These are phyloP conservation scores for Norana najaformis DNA, from an alignment of 2,888 invertebrate species.

Conservation along the genomic window DNA sequence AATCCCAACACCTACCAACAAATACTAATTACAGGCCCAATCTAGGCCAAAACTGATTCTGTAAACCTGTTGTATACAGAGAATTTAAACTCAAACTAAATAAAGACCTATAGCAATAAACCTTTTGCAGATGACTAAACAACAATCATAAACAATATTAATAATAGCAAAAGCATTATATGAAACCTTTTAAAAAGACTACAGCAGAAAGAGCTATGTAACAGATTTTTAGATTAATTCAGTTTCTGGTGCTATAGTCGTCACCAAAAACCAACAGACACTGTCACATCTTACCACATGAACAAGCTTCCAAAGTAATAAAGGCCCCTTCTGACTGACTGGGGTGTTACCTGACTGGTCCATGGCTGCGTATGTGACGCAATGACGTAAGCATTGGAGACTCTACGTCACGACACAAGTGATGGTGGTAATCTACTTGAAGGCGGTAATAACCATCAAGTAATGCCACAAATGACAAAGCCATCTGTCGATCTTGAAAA, in stretches of 20 bases:
- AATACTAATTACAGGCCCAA: neutral
- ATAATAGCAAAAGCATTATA: neutral
- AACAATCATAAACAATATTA: neutral
- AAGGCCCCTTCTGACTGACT: neutral
- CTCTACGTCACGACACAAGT: conserved; percentile 33
- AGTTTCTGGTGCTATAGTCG: neutral
- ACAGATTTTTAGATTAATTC: neutral
- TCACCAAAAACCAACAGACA: neutral
- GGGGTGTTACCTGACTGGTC: conserved; percentile 40
- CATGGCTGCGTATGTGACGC: conserved; percentile 35
- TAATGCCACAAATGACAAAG: conserved; percentile 39
- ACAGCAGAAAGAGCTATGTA: neutral
- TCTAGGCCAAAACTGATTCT: neutral
- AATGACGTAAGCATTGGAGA: conserved; percentile 35
- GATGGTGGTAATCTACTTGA: conserved; percentile 36
- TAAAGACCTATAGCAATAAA: too few relatives aligned
- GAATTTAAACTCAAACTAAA: neutral
- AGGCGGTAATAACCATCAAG: conserved; percentile 41
- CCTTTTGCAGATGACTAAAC: too few relatives aligned
- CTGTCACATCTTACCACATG: neutral
- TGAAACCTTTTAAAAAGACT: neutral
- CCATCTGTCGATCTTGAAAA: conserved; percentile 2
- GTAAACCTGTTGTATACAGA: neutral
- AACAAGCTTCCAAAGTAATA: neutral
- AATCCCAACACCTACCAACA: neutral